Evolutionary conservation across 92 coral and sea anemone genomes (phyloP).

Genomic region (Porites divaricata): DNA sequence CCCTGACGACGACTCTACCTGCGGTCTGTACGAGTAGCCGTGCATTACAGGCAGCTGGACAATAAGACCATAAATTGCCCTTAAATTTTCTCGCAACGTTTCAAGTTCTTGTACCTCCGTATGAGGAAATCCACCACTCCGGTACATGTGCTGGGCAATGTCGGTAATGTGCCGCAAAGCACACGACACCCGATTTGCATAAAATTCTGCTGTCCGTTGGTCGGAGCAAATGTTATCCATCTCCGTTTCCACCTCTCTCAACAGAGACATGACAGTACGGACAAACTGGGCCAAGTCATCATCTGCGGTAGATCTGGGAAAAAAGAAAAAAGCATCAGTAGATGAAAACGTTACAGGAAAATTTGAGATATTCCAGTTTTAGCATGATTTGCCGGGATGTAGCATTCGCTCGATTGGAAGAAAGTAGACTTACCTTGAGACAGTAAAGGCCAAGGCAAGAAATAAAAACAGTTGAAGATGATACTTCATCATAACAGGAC

Average conservation of each 20-base stretch:
- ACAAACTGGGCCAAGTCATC: conserved; percentile 27
- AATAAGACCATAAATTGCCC: conserved; percentile 1
- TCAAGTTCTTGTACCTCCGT: conserved; percentile 18
- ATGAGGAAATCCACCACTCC: not conserved
- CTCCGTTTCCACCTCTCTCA: conserved; percentile 36
- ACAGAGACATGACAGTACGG: conserved; percentile 10
- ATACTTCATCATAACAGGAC: too few species aligned
- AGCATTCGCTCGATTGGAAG: too few species aligned
- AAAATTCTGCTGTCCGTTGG: conserved; percentile 43
- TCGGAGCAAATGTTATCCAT: conserved; percentile 11
- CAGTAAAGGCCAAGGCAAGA: too few species aligned
- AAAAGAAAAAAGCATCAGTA: too few species aligned
- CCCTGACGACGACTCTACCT: conserved; percentile 16
- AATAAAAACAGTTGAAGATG: too few species aligned
- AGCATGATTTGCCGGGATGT: too few species aligned
- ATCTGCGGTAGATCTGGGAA: not conserved
- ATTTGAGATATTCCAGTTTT: too few species aligned
- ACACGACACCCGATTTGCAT: conserved; percentile 46
- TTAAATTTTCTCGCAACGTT: conserved; percentile 33
- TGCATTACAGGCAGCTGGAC: conserved; percentile 31
- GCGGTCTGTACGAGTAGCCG: conserved; percentile 45
- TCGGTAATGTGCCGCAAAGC: conserved; percentile 24
- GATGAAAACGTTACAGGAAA: too few species aligned
- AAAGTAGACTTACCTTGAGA: too few species aligned
- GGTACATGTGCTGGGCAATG: conserved; percentile 25